These are phyloP conservation scores for Rattus rattus DNA, from an alignment of 2,113 vertebrate species.

Conservation along the genomic window DNA sequence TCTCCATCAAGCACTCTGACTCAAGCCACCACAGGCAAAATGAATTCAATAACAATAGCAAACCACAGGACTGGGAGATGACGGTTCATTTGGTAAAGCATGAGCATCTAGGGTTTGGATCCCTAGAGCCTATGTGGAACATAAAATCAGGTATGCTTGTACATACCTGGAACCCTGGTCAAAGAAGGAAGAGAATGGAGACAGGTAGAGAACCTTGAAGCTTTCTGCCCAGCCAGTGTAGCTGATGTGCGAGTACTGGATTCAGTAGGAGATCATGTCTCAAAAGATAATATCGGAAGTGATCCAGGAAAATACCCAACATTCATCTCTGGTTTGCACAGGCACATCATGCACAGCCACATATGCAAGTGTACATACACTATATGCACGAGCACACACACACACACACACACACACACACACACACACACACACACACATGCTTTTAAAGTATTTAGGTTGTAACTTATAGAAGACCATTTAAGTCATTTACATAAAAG, in stretches of 20 bases:
- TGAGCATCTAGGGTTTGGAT: background rate
- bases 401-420: background rate
- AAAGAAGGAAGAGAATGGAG: background rate
- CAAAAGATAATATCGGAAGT: background rate
- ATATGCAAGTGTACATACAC: background rate
- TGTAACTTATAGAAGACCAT: constrained; percentile 8
- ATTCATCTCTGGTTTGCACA: background rate
- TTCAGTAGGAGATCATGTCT: background rate
- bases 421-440: background rate
- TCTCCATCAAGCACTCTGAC: background rate
- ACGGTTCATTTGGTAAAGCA: background rate
- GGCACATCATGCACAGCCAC: background rate
- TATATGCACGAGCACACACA: background rate
- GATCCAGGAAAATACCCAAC: background rate
- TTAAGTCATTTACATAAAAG: background rate
- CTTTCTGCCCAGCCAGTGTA: background rate
- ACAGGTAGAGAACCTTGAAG: background rate
- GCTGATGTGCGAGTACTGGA: background rate
- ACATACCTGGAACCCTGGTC: too few species aligned
- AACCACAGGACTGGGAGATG: background rate
- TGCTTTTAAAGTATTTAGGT: background rate
- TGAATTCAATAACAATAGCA: background rate
- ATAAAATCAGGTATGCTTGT: background rate
- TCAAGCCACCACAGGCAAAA: constrained; percentile 23
- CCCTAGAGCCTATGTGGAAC: background rate